Evolutionary conservation across 2,797 vertebrate species (phyloP), one percentile per base, ranked within the genome.

Genomic region (Okamejei kenojei): DNA sequence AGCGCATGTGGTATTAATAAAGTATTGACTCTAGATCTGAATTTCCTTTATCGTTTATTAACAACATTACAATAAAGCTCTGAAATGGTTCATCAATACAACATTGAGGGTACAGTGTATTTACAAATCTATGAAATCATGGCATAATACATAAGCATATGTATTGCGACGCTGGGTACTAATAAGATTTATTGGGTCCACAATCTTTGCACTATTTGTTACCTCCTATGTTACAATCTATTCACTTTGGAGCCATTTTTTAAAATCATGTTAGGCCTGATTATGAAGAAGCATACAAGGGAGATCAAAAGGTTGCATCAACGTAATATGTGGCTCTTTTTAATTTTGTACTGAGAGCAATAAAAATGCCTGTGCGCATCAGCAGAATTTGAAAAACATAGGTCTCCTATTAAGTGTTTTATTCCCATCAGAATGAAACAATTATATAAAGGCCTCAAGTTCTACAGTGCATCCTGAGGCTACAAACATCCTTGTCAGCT

Each of bases 41-140:
- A 92, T 74, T 74, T 92, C 35, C 90, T 92, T 92, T 74, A 92
- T 92, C 23, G 74, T 92, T 76, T 92, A 92, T 74, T 58, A 74
- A 76, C 45, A 45, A 76, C 35, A 73, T 91, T 74, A 92, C 38
- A 32, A 74, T 92, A 73, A 73, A 74, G 38, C 32, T 54, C 71
- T 13, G 32, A 6, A 65, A 73, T 90, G 86, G 32, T 29, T 92
- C 38, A 54, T 92, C 7, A 11, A 29, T 54, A 29, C 71, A 45
- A 91, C 71, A 92, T 92, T 13, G 45, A 76, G 76, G 13, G 23
- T 73, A 21, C 26, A 91, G 68, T 45, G 10, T 74, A 92, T 76
- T 92, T 92, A 74, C 71, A 92, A 92, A 29, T 71, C 65, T 68
- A 38, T 90, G 63, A 90, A 90, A 90, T 45, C 3, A 45, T 4